A percentile compares a stretch with the other conserved stretches of the same genome.
phyloP scores from a whole-genome alignment of 2,888 invertebrate genomes.

The Polyploca ridens region DNA sequence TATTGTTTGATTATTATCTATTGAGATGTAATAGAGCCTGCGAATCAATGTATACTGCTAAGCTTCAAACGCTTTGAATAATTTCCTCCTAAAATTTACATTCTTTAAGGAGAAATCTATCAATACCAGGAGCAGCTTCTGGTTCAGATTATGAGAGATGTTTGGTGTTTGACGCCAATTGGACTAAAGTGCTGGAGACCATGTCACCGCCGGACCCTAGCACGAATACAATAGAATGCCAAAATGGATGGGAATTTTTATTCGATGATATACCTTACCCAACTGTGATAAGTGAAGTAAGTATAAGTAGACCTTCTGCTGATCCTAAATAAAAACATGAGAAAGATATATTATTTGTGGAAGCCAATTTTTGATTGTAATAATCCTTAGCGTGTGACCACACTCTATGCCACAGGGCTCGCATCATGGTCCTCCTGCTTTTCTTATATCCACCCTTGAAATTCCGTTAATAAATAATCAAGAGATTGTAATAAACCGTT shows the following conservation, averaged over 20 bases:
- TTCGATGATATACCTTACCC: conserved; percentile 58
- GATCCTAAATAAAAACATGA: too few relatives aligned
- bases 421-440: neutral
- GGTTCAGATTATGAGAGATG: conserved; percentile 52
- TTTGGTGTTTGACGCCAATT: conserved; percentile 54
- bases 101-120: conserved; percentile 49
- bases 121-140: conserved; percentile 48
- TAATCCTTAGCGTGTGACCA: neutral
- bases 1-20: neutral
- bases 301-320: too few relatives aligned
- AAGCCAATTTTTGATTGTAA: neutral
- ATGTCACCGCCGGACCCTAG: conserved; percentile 43
- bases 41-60: neutral
- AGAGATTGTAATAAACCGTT: neutral
- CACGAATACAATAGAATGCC: conserved; percentile 45
- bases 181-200: conserved; percentile 49
- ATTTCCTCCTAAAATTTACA: neutral
- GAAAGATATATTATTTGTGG: too few relatives aligned
- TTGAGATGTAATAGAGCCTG: neutral
- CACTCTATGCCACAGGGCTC: neutral
- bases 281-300: conserved; percentile 60
- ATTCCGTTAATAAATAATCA: neutral
- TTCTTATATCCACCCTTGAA: neutral
- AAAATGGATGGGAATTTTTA: conserved; percentile 59
- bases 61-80: neutral